Percentiles rank a stretch among this genome's conserved stretches.
phyloP scores from a whole-genome alignment of 2,797 vertebrate species.

The Coregonus sp. region DNA sequence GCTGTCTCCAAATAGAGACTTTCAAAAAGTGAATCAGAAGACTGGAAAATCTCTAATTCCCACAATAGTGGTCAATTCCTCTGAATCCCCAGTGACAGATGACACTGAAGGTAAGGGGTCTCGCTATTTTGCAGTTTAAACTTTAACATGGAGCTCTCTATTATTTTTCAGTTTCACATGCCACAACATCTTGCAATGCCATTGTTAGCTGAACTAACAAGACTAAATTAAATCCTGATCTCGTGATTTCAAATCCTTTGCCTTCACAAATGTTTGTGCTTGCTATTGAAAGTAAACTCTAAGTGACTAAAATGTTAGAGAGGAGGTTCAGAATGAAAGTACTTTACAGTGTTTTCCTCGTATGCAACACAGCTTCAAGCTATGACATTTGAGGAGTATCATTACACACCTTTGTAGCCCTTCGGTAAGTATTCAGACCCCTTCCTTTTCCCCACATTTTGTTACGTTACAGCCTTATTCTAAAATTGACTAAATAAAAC shows the following conservation, averaged over 20 bases:
- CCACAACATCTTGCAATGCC: background rate
- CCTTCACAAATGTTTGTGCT: background rate
- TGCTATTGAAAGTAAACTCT: background rate
- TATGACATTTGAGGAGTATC: background rate
- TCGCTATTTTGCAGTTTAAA: background rate
- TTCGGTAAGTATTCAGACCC: background rate
- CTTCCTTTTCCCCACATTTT: too few species aligned
- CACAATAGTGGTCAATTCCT: conserved; percentile 37
- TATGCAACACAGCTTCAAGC: background rate
- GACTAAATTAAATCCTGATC: background rate
- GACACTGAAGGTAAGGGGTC: conserved; percentile 27
- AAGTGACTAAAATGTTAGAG: background rate
- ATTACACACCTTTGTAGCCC: background rate
- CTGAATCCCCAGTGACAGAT: conserved; percentile 22
- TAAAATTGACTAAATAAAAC: too few species aligned
- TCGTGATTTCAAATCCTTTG: background rate
- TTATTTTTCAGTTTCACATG: conserved; percentile 8
- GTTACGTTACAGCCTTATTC: too few species aligned
- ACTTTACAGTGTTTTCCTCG: background rate
- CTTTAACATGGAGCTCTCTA: background rate
- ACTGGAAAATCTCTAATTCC: conserved; percentile 25
- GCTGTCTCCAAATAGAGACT: conserved; percentile 30
- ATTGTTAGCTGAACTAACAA: background rate
- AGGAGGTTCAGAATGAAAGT: background rate
- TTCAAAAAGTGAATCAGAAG: conserved; percentile 15